Conservation (phyloP, 2,113 vertebrate species). For the Oreochromis niloticus region DNA sequence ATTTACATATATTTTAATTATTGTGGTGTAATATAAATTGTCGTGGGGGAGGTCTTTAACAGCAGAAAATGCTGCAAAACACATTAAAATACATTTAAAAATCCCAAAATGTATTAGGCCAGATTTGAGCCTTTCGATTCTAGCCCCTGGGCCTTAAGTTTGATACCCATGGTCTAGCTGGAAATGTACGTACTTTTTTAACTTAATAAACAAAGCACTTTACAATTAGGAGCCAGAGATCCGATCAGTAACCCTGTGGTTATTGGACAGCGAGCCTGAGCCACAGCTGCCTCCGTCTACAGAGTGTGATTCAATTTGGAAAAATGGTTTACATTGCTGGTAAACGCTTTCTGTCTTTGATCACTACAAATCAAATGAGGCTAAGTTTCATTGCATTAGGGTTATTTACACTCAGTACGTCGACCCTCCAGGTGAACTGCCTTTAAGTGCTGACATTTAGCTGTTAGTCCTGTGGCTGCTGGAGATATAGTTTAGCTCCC, state of each 20-base stretch:
- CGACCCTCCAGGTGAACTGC: not conserved
- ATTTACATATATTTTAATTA: not conserved
- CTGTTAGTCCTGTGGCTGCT: not conserved
- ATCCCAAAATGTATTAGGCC: not conserved
- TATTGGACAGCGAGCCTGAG: not conserved
- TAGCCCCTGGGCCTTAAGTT: not conserved
- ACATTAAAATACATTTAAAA: not conserved
- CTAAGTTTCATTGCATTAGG: not conserved
- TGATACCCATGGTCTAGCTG: not conserved
- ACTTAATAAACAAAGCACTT: not conserved
- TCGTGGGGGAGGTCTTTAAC: not conserved
- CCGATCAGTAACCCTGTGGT: not conserved
- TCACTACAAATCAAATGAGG: not conserved
- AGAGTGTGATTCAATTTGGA: not conserved
- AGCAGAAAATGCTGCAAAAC: not conserved
- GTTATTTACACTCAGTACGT: not conserved
- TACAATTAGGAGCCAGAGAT: not conserved
- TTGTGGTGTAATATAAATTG: not conserved
- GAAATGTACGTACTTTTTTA: not conserved
- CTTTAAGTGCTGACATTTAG: not conserved
- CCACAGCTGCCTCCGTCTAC: not conserved
- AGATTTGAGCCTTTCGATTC: not conserved
- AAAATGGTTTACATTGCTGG: not conserved
- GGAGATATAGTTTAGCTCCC: not conserved
- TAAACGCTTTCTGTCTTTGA: not conserved